Percentiles rank a stretch among this genome's conserved stretches.
Evolutionary conservation across 2,888 invertebrate genomes (phyloP).

Genomic region (Cataglyphis albicans): DNA sequence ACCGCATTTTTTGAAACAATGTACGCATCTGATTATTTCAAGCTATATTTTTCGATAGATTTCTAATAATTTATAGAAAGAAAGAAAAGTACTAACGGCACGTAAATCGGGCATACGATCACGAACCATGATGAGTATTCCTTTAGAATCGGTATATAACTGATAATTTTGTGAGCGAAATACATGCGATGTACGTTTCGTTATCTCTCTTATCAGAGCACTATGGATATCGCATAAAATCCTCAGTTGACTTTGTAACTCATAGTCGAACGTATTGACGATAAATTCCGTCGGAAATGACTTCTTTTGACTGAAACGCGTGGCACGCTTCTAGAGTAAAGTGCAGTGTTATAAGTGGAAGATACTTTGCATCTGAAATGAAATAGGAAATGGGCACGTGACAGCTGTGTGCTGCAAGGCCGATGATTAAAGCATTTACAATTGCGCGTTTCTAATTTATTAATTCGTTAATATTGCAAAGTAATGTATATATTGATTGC

Average conservation of each 20-base stretch:
- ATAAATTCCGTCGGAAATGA: neutral
- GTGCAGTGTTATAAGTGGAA: conserved; percentile 66
- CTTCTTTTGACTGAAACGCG: conserved; percentile 55
- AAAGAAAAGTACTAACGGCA: conserved; percentile 80
- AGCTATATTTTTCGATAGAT: neutral
- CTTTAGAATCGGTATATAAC: conserved; percentile 65
- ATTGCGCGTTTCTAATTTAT: conserved; percentile 52
- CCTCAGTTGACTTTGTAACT: conserved; percentile 43
- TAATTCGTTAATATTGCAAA: neutral
- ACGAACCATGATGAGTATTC: conserved; percentile 81
- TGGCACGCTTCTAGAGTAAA: conserved; percentile 70
- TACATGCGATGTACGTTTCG: conserved; percentile 57
- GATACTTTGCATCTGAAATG: conserved; percentile 82
- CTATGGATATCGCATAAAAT: conserved; percentile 69
- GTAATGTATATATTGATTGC: neutral
- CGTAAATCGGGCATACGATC: conserved; percentile 83
- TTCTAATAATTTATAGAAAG: conserved; percentile 15
- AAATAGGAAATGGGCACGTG: conserved; percentile 82
- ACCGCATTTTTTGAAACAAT: neutral
- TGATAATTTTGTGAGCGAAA: conserved; percentile 69
- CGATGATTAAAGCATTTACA: conserved; percentile 62
- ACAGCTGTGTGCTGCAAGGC: conserved; percentile 72
- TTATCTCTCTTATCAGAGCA: conserved; percentile 83
- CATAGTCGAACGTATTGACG: conserved; percentile 35
- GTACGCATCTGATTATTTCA: neutral